These are phyloP conservation scores for Anthopleura sola DNA, from an alignment of 64 coral and sea anemone species.

Conservation along the genomic window DNA sequence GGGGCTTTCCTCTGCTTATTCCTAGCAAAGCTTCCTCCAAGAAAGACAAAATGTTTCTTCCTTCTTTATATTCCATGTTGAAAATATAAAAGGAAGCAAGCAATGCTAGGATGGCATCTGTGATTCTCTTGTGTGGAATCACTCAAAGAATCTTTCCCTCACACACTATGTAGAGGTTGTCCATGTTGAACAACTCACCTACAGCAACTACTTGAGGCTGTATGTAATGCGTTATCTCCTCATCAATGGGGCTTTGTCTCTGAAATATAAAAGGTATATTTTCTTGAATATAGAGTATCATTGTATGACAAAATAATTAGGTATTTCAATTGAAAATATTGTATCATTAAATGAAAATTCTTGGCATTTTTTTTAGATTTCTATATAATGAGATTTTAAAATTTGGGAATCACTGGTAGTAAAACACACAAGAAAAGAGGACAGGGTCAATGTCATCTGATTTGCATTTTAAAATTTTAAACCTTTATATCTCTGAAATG, in stretches of 20 bases:
- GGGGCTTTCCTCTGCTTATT: too few relatives aligned
- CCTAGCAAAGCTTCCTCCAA: not conserved
- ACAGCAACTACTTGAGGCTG: conserved; percentile 32
- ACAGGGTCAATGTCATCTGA: too few relatives aligned
- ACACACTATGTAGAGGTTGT: conserved; percentile 1
- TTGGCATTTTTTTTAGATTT: too few relatives aligned
- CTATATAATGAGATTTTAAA: too few relatives aligned
- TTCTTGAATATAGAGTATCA: too few relatives aligned
- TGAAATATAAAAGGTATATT: not conserved
- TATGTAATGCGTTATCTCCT: not conserved
- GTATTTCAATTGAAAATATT: too few relatives aligned
- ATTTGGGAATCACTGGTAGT: too few relatives aligned
- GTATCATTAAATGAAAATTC: too few relatives aligned
- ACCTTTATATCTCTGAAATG: too few relatives aligned
- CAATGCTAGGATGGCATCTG: conserved; percentile 8
- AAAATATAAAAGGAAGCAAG: conserved; percentile 8
- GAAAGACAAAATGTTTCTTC: conserved; percentile 30
- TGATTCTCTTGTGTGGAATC: conserved; percentile 20
- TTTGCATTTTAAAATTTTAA: too few relatives aligned
- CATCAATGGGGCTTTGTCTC: conserved; percentile 16
- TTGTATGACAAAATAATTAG: too few relatives aligned
- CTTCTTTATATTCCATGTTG: conserved; percentile 32
- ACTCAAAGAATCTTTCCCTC: conserved; percentile 30
- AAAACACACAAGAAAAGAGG: too few relatives aligned
- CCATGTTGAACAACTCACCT: conserved; percentile 30